A percentile compares a stretch with the other conserved stretches of the same genome.
Conservation (phyloP, 30 jellyfish, hydroid and myxozoan genomes). For the Pelagia noctiluca region DNA sequence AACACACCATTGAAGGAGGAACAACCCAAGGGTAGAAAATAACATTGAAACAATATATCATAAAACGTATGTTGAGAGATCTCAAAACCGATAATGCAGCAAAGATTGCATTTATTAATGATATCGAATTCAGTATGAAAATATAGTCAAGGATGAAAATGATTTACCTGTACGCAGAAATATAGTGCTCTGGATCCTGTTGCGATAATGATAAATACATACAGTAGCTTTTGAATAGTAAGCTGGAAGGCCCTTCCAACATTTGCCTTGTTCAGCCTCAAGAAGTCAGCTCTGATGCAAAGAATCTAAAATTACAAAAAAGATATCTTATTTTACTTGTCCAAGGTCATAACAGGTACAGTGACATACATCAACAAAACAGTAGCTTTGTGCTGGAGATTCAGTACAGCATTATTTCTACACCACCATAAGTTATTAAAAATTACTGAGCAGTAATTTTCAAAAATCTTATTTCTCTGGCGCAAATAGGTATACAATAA, state of each 20-base stretch:
- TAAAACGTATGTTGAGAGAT: neutral
- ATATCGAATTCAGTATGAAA: neutral
- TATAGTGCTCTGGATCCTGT: constrained; percentile 98
- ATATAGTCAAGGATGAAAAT: neutral
- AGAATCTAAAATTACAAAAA: constrained; percentile 80
- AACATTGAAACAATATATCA: neutral
- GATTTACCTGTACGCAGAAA: constrained; percentile 82
- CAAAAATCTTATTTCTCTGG: too few species aligned
- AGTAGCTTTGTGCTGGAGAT: too few species aligned
- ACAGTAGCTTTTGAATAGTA: constrained; percentile 85
- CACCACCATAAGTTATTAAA: too few species aligned
- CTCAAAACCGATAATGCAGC: neutral
- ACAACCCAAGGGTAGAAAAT: neutral
- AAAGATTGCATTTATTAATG: neutral
- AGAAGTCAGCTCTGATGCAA: constrained; percentile 85
- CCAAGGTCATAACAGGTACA: too few species aligned
- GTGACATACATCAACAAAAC: too few species aligned
- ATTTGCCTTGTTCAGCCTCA: constrained; percentile 52
- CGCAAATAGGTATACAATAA: too few species aligned
- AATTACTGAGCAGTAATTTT: too few species aligned
- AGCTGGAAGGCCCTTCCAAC: constrained; percentile 72
- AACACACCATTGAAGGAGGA: neutral
- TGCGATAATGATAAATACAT: constrained; percentile 82
- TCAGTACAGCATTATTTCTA: too few species aligned
- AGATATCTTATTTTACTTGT: too few species aligned